Evolutionary conservation across 2,888 invertebrate genomes (phyloP).

Genomic region (Ditylenchus weischeri): DNA sequence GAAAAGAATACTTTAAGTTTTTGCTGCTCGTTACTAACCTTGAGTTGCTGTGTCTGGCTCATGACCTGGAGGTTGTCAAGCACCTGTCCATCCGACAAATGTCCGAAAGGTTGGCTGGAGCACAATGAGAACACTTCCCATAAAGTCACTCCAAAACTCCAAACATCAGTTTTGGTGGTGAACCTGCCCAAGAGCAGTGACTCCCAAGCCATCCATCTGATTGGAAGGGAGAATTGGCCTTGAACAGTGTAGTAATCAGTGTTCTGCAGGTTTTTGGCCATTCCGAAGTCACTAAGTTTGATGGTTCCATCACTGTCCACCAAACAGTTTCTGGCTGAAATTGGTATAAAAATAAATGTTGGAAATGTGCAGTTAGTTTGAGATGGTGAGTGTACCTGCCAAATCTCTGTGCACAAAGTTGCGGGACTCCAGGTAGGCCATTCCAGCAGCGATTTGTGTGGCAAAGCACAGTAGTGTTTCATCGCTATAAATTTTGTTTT

Average conservation of each 20-base stretch:
- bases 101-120: constrained; percentile 74
- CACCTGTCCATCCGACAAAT: constrained; percentile 74
- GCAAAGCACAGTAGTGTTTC: constrained; percentile 40
- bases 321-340: constrained; percentile 74
- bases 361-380: too few relatives aligned
- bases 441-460: constrained; percentile 76
- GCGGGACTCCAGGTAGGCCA: constrained; percentile 81
- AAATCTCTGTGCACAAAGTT: constrained; percentile 86
- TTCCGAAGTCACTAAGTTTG: constrained; percentile 80
- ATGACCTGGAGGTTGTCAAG: constrained; percentile 70
- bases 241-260: constrained; percentile 80
- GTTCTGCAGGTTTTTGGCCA: constrained; percentile 66
- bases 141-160: constrained; percentile 84
- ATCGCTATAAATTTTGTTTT: constrained; percentile 57
- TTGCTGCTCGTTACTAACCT: neutral
- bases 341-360: neutral
- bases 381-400: constrained; percentile 75
- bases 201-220: constrained; percentile 64
- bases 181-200: constrained; percentile 70
- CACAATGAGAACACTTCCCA: constrained; percentile 89
- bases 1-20: too few relatives aligned
- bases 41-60: constrained; percentile 18
- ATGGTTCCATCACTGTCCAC: constrained; percentile 70
- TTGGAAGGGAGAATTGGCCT: constrained; percentile 72
- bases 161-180: constrained; percentile 81